Evolutionary conservation across 2,113 vertebrate species (phyloP).

Genomic region (Ictalurus furcatus): DNA sequence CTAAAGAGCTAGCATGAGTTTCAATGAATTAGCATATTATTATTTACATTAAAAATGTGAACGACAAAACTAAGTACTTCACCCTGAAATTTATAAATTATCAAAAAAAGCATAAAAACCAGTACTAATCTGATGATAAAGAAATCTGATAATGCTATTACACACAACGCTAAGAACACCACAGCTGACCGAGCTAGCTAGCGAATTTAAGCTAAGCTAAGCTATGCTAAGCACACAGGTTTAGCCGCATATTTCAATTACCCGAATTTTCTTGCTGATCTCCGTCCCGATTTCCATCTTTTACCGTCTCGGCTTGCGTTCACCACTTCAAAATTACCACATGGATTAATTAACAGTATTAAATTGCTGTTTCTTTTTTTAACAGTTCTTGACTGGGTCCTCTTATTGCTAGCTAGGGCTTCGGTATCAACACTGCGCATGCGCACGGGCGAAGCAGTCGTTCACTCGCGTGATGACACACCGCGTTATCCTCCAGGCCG

Average conservation of each 20-base stretch:
- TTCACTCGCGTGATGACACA: neutral
- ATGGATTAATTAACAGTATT: neutral
- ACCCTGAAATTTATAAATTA: neutral
- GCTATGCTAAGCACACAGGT: neutral
- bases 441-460: neutral
- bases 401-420: neutral
- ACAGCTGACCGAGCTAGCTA: neutral
- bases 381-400: neutral
- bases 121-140: neutral
- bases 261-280: constrained; percentile 80
- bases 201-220: neutral
- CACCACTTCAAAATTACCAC: neutral
- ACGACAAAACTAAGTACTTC: neutral
- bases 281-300: constrained; percentile 78
- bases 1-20: neutral
- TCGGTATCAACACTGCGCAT: neutral
- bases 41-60: neutral
- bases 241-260: constrained; percentile 52
- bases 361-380: neutral
- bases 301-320: neutral
- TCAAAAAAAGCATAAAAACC: no score
- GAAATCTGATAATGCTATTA: neutral
- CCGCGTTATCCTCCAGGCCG: neutral
- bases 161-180: neutral
- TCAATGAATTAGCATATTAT: neutral